A percentile compares a stretch with the other conserved stretches of the same genome.
Evolutionary conservation across 2,113 vertebrate species (phyloP).

Genomic region (Otus sunia): DNA sequence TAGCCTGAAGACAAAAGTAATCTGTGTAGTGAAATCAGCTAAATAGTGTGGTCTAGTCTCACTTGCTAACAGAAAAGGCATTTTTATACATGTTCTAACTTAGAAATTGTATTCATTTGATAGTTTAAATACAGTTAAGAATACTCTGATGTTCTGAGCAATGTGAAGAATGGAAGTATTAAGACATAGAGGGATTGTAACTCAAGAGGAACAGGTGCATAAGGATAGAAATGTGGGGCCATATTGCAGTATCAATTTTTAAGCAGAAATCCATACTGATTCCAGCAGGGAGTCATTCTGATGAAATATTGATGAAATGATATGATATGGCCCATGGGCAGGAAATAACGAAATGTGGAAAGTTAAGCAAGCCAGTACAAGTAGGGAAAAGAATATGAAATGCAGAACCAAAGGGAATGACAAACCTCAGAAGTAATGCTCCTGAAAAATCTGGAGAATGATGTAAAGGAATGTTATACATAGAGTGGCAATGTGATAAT

Average conservation of each 20-base stretch:
- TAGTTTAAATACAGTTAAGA: constrained; percentile 2
- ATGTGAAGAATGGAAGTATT: background rate
- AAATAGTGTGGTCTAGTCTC: background rate
- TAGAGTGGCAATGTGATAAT: background rate
- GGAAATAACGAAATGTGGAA: background rate
- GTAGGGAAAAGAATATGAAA: background rate
- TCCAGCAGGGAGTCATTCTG: background rate
- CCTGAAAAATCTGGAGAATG: background rate
- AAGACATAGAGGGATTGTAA: background rate
- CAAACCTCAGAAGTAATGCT: background rate
- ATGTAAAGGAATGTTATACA: background rate
- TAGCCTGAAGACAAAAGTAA: constrained; percentile 56
- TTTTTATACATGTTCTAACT: constrained; percentile 1
- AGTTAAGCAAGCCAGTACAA: background rate
- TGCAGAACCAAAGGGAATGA: background rate
- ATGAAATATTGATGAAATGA: constrained; percentile 48
- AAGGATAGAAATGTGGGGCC: background rate
- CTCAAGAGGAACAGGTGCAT: constrained; percentile 3
- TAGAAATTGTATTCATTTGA: background rate
- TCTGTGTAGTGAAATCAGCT: constrained; percentile 34
- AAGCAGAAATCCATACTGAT: constrained; percentile 20
- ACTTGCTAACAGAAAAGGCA: constrained; percentile 6
- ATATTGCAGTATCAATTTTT: constrained; percentile 39
- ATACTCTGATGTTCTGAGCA: background rate
- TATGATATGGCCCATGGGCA: constrained; percentile 23